Conservation (phyloP, 1,140 invertebrate genomes). For the Leptinotarsa undecemlineata region DNA sequence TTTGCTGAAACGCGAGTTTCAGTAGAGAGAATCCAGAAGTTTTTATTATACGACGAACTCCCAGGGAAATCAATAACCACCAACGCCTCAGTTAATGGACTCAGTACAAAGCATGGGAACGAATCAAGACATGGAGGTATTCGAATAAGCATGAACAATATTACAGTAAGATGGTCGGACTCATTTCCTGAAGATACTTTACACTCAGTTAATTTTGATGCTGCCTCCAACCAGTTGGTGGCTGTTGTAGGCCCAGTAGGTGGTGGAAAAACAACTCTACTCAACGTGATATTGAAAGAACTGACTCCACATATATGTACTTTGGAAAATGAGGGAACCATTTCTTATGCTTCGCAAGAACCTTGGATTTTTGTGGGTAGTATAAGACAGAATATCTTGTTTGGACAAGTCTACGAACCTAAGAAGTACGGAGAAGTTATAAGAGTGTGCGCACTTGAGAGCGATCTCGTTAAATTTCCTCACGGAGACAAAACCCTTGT, state of each 20-base stretch:
- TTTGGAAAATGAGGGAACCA: constrained; percentile 54
- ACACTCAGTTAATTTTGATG: constrained; percentile 59
- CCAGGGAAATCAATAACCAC: neutral
- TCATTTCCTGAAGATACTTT: constrained; percentile 60
- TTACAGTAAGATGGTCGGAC: constrained; percentile 63
- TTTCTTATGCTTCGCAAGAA: constrained; percentile 66
- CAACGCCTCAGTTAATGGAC: neutral
- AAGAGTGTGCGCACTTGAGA: constrained; percentile 64
- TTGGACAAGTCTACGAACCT: constrained; percentile 57
- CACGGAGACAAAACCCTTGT: constrained; percentile 80
- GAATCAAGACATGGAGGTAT: neutral
- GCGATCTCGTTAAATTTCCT: constrained; percentile 71
- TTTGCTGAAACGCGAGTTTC: constrained; percentile 71
- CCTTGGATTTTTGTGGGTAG: constrained; percentile 62
- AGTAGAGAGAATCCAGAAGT: constrained; percentile 67
- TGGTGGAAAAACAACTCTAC: constrained; percentile 76
- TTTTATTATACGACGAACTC: constrained; percentile 50
- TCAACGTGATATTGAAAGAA: constrained; percentile 82
- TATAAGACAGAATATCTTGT: constrained; percentile 67
- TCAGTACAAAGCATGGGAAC: neutral
- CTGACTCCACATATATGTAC: constrained; percentile 62
- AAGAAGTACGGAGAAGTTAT: constrained; percentile 67
- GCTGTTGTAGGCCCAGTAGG: constrained; percentile 74
- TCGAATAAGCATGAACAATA: constrained; percentile 56
- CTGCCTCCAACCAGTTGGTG: constrained; percentile 62